Base-by-base conservation (phyloP, 2,888 invertebrate genomes). In the Volucella zonaria region DNA sequence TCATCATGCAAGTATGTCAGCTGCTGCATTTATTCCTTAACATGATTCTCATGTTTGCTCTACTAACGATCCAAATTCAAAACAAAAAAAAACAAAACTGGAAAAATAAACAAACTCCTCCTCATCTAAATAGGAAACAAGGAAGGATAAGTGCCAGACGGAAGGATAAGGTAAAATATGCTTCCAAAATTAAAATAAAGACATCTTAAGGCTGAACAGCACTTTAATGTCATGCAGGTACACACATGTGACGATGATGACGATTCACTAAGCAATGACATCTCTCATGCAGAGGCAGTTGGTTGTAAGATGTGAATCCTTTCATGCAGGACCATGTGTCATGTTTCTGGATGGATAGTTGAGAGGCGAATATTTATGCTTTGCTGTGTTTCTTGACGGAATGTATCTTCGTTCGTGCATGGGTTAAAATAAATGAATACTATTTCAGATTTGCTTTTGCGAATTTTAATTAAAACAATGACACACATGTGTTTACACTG, bases 131-230 rank as follows among this genome's bases (percentile, higher is more conserved):
- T 67, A 31, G 42, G 1, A 43, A 54, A 54, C 31, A 47, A 10
- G 3, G 10, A 54, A 31, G 31, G 31, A 23, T 23, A 23, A 23
- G 23, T 23, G 23, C 23, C 23, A 51, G 68, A 74, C 61, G 1
- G 18, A 31, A 70, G 51, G 15, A 42, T 40, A 49, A n/a, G 14
- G 15, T 54, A 49, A 23, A 56, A 40, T 61, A 56, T 31, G 38
- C 47, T 40, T 18, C 18, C 31, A 58, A 49, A 42, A 61, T 67
- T 47, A 68, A 77, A 74, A 80, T 70, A 64, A 31, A 81, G 58
- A 14, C 80, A 68, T 45, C 68, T 75, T 75, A 49, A 79, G 61
- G 52, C 67, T 58, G 38, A 47, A 56, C 61, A 68, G 15, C 75
- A 62, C 67, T 70, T 76, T 51, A 47, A 18, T 70, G 58, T 70